Evolutionary conservation across 2,888 invertebrate species (phyloP).

Genomic region (Diaprepes abbreviatus): DNA sequence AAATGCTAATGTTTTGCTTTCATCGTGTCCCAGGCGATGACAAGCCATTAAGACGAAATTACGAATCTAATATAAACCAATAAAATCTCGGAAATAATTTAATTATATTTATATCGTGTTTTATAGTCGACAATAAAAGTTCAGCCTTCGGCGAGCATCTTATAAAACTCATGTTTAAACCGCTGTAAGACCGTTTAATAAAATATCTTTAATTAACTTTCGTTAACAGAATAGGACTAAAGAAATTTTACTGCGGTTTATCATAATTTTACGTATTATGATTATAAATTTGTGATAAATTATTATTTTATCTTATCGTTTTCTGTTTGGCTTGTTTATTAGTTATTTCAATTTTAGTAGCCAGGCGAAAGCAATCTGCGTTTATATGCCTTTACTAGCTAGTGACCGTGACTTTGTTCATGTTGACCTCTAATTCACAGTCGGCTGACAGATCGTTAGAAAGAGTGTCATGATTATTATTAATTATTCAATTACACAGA

Average conservation of each 20-base stretch:
- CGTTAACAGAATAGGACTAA: constrained; percentile 17
- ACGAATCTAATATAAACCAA: constrained; percentile 47
- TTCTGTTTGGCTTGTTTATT: not conserved
- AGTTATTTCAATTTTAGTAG: not conserved
- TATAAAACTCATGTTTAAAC: constrained; percentile 37
- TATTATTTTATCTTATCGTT: not conserved
- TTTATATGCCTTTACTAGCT: not conserved
- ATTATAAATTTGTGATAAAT: not conserved
- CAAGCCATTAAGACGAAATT: constrained; percentile 42
- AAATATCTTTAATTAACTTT: constrained; percentile 44
- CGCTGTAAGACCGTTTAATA: constrained; percentile 35
- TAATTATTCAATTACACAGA: too few relatives aligned
- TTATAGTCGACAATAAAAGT: constrained; percentile 44
- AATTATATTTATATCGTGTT: constrained; percentile 48
- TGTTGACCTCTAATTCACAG: too few relatives aligned
- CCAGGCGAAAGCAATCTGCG: not conserved
- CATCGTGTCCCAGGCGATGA: constrained; percentile 39
- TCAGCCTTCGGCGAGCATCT: constrained; percentile 26
- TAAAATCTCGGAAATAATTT: constrained; percentile 48
- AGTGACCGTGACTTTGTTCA: too few relatives aligned
- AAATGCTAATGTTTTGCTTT: constrained; percentile 42
- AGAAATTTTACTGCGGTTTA: constrained; percentile 20
- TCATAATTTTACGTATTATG: constrained; percentile 1
- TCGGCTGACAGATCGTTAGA: too few relatives aligned
- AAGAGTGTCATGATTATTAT: too few relatives aligned